Conservation (phyloP, 2,888 invertebrate species). For the Acrobasis repandana region DNA sequence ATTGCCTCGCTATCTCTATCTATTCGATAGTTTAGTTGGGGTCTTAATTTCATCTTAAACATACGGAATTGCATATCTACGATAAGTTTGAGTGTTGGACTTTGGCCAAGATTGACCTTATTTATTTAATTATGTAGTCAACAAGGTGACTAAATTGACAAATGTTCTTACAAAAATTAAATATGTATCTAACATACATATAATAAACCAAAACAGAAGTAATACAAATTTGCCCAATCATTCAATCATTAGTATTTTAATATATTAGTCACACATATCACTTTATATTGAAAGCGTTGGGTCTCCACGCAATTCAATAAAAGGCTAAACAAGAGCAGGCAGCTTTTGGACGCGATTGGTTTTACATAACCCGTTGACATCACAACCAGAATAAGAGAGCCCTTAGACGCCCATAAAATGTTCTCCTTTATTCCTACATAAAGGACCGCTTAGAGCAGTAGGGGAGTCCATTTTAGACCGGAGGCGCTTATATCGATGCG, state of each 20-base stretch:
- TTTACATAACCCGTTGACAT: conserved; percentile 57
- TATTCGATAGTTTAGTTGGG: too few relatives aligned
- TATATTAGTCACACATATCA: conserved; percentile 23
- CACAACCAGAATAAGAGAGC: conserved; percentile 43
- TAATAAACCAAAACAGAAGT: too few relatives aligned
- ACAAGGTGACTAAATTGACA: too few relatives aligned
- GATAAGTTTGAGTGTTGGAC: too few relatives aligned
- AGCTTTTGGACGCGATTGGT: conserved; percentile 49
- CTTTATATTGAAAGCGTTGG: conserved; percentile 36
- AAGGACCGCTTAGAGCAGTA: conserved; percentile 43
- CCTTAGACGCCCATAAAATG: conserved; percentile 37
- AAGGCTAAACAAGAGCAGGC: conserved; percentile 46
- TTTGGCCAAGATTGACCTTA: too few relatives aligned
- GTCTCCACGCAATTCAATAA: conserved; percentile 46
- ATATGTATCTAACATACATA: too few relatives aligned
- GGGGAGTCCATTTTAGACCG: conserved; percentile 58
- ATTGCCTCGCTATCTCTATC: too few relatives aligned
- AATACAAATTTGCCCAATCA: neutral
- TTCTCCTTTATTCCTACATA: conserved; percentile 37
- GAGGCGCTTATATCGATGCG: conserved; percentile 62
- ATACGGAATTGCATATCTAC: too few relatives aligned
- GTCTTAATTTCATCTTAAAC: too few relatives aligned
- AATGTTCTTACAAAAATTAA: too few relatives aligned
- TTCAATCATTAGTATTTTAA: neutral
- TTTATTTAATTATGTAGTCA: too few relatives aligned